Conservation (phyloP, 1,140 invertebrate species). For the Polypedilum vanderplanki region DNA sequence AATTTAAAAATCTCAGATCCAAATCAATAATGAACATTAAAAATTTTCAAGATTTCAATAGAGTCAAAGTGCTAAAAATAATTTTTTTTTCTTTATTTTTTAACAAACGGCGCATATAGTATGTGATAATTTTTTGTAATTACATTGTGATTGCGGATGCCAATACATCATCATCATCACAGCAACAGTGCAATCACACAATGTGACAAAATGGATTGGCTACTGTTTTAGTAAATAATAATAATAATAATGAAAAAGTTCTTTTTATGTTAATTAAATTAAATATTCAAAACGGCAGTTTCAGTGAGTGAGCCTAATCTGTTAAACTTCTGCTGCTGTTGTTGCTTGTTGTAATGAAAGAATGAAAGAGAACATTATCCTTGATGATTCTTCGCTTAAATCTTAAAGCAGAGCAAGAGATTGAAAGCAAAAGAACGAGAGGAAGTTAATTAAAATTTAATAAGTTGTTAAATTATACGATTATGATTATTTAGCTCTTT, state of each 20-base stretch:
- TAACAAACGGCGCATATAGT: not conserved
- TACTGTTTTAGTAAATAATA: not conserved
- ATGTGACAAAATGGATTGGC: too few species aligned
- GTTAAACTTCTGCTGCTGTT: not conserved
- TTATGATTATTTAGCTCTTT: not conserved
- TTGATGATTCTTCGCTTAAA: not conserved
- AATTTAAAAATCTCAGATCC: too few species aligned
- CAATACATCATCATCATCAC: too few species aligned
- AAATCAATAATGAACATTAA: too few species aligned
- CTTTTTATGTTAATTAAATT: conserved; percentile 22
- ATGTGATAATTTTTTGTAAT: conserved; percentile 3
- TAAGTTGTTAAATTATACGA: conserved; percentile 15
- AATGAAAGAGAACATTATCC: conserved; percentile 3
- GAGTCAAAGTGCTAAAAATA: not conserved
- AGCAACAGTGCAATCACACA: too few species aligned
- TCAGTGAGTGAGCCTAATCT: not conserved
- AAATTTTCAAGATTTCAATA: too few species aligned
- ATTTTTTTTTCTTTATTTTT: not conserved
- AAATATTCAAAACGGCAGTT: conserved; percentile 23
- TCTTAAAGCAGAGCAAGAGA: not conserved
- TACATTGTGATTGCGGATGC: not conserved
- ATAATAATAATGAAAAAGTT: conserved; percentile 7
- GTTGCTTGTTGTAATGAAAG: not conserved
- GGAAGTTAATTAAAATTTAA: conserved; percentile 14
- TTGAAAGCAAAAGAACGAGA: not conserved